Conservation (phyloP, 1,140 invertebrate genomes). For the Habropoda laboriosa region DNA sequence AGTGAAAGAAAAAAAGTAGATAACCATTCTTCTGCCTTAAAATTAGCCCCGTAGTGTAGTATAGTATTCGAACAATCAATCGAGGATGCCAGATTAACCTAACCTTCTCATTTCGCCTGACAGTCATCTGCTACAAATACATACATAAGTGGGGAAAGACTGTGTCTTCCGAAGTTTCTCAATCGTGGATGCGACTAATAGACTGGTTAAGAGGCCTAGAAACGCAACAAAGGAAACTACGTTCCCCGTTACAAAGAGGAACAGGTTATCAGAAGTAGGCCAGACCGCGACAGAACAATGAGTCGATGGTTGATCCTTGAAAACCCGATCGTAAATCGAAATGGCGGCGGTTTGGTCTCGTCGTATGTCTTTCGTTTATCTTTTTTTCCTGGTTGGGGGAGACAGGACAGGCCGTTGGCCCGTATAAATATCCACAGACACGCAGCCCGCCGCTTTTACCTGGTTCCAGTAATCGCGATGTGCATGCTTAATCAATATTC, state of each 20-base stretch:
- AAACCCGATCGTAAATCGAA: slow-evolving; percentile 48
- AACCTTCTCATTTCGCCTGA: not conserved
- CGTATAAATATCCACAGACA: slow-evolving; percentile 74
- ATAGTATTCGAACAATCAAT: not conserved
- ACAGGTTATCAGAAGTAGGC: slow-evolving; percentile 19
- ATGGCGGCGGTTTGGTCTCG: slow-evolving; percentile 22
- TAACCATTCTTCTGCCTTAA: too few species aligned
- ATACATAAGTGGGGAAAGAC: not conserved
- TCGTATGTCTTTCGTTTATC: slow-evolving; percentile 9
- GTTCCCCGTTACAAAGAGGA: not conserved
- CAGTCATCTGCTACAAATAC: not conserved
- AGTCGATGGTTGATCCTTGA: slow-evolving; percentile 44
- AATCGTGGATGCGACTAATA: not conserved
- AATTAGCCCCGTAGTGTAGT: too few species aligned
- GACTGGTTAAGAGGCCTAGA: not conserved
- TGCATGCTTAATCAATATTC: slow-evolving; percentile 76
- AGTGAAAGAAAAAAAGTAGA: too few species aligned
- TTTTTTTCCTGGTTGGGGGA: not conserved
- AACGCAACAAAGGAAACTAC: slow-evolving; percentile 15
- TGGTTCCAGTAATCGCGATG: slow-evolving; percentile 68
- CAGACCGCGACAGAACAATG: slow-evolving; percentile 18
- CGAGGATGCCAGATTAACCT: not conserved
- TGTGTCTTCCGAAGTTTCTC: not conserved
- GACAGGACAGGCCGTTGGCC: slow-evolving; percentile 32
- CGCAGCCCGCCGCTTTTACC: slow-evolving; percentile 66